Conservation (phyloP, 1,140 invertebrate species). For the Oryctes rhinoceros region DNA sequence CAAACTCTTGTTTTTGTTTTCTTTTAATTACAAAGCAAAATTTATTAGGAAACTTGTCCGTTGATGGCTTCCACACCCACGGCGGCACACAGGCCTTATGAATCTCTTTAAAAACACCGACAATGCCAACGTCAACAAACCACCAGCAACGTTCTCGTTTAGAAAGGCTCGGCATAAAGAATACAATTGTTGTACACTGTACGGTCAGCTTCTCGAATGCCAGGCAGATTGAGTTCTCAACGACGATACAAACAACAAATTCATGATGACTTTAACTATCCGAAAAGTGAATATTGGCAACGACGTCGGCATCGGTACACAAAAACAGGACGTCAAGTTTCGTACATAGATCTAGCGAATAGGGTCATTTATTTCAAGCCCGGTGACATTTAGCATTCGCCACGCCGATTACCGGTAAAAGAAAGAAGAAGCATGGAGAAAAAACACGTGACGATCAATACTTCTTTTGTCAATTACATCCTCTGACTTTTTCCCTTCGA, state of each 20-base stretch:
- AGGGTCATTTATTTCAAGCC: slow-evolving; percentile 12
- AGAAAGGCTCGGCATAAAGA: background rate
- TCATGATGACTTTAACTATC: background rate
- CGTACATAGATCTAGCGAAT: background rate
- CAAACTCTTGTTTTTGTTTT: slow-evolving; percentile 15
- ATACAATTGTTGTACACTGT: background rate
- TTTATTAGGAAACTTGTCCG: slow-evolving; percentile 1
- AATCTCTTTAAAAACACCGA: slow-evolving; percentile 14
- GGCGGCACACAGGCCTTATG: background rate
- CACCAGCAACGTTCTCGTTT: slow-evolving; percentile 25
- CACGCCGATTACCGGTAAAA: slow-evolving; percentile 33
- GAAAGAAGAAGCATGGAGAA: slow-evolving; percentile 9
- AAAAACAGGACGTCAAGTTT: background rate
- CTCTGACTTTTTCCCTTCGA: background rate
- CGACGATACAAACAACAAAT: background rate
- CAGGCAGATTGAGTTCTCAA: slow-evolving; percentile 12
- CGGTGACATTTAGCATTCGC: slow-evolving; percentile 33
- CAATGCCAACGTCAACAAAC: slow-evolving; percentile 1
- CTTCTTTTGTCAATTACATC: slow-evolving; percentile 2
- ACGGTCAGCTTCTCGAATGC: background rate
- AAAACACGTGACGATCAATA: slow-evolving; percentile 23
- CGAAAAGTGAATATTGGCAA: background rate
- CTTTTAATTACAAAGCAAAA: slow-evolving; percentile 22
- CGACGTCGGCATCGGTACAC: background rate
- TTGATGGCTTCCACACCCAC: slow-evolving; percentile 29